phyloP scores from a whole-genome alignment of 2,113 vertebrate species.

The Tragulus kanchil region DNA sequence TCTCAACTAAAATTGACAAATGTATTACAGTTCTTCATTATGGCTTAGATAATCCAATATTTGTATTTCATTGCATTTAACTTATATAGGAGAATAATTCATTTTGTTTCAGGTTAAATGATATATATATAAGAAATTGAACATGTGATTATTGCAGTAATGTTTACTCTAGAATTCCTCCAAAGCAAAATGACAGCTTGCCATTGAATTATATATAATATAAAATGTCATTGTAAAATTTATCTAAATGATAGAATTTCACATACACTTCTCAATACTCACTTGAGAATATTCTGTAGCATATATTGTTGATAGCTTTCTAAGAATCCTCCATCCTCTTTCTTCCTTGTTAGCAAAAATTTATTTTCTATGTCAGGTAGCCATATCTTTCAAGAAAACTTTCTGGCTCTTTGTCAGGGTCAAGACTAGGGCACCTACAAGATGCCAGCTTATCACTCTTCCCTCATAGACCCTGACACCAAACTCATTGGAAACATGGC shows the following conservation, averaged over 20 bases:
- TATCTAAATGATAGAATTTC: not conserved
- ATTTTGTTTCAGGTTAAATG: slow-evolving; percentile 20
- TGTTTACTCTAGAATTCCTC: not conserved
- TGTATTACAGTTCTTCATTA: not conserved
- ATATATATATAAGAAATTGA: not conserved
- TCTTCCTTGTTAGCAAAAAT: not conserved
- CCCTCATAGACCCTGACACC: too few relatives aligned
- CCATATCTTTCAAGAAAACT: not conserved
- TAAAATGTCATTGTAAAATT: not conserved
- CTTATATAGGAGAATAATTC: not conserved
- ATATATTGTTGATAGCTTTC: not conserved
- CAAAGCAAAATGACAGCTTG: slow-evolving; percentile 25
- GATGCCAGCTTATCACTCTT: too few relatives aligned
- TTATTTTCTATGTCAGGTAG: not conserved
- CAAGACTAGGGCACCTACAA: too few relatives aligned
- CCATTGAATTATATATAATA: not conserved
- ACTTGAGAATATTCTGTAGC: not conserved
- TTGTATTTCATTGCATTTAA: slow-evolving; percentile 36
- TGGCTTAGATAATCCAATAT: not conserved
- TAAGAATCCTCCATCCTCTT: not conserved
- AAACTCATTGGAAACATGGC: too few relatives aligned
- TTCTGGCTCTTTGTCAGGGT: not conserved
- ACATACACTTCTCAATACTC: not conserved
- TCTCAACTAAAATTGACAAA: slow-evolving; percentile 41
- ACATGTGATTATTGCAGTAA: not conserved